These are phyloP conservation scores for Eupeodes latifasciatus DNA, from an alignment of 2,888 invertebrate species.

Conservation along the genomic window DNA sequence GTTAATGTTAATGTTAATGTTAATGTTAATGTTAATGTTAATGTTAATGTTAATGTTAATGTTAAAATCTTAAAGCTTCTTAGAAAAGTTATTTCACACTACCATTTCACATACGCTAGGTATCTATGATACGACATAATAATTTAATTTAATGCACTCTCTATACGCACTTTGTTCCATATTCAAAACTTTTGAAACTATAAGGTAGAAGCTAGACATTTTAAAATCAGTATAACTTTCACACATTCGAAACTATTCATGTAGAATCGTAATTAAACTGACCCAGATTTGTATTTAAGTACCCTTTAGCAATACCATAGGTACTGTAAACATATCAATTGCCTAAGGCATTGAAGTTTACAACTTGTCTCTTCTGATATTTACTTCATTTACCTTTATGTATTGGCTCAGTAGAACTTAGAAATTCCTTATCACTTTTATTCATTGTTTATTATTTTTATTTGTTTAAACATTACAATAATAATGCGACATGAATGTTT, in stretches of 20 bases:
- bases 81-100: too few relatives aligned
- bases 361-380: background rate
- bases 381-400: background rate
- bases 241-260: background rate
- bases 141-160: too few relatives aligned
- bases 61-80: too few relatives aligned
- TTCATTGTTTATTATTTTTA: background rate
- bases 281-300: background rate
- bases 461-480: background rate
- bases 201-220: background rate
- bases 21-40: too few relatives aligned
- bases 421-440: background rate
- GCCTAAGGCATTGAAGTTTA: background rate
- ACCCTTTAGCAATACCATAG: background rate
- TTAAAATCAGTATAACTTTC: background rate
- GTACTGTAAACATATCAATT: background rate
- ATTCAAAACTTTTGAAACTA: too few relatives aligned
- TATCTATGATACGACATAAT: too few relatives aligned
- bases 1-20: too few relatives aligned
- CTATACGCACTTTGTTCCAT: too few relatives aligned
- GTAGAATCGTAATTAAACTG: background rate
- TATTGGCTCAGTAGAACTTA: background rate
- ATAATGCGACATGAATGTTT: background rate
- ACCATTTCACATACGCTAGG: too few relatives aligned
- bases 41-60: too few relatives aligned